These are phyloP conservation scores for Isichthys henryi DNA, from an alignment of 2,113 vertebrate species.

Conservation along the genomic window DNA sequence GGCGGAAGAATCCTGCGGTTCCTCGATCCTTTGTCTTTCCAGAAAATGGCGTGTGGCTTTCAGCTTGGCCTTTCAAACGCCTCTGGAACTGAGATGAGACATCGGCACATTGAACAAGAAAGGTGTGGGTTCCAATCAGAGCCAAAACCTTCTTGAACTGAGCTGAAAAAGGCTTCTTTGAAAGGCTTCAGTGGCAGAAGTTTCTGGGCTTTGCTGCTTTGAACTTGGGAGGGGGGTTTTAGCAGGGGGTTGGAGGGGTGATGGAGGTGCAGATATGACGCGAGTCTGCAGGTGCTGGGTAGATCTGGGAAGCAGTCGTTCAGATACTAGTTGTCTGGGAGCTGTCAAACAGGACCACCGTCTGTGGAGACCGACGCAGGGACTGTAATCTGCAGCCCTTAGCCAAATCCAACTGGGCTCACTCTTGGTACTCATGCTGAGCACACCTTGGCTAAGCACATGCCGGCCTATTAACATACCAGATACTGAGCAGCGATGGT, in stretches of 20 bases:
- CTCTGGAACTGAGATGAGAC: background rate
- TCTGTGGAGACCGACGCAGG: background rate
- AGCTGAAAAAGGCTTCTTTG: background rate
- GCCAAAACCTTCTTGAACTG: background rate
- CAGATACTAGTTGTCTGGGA: background rate
- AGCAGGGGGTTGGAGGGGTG: background rate
- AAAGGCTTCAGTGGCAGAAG: background rate
- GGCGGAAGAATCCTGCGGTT: background rate
- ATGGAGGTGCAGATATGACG: background rate
- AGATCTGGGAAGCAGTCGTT: background rate
- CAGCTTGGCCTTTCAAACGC: background rate
- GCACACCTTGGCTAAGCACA: background rate
- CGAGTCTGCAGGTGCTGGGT: background rate
- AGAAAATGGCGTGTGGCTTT: background rate
- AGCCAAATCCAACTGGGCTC: background rate
- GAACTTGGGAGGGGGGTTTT: background rate
- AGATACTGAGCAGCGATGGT: background rate
- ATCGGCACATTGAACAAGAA: background rate
- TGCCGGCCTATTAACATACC: background rate
- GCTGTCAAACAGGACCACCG: background rate
- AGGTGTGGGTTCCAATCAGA: background rate
- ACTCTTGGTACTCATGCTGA: background rate
- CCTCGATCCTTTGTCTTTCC: background rate
- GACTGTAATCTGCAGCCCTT: background rate
- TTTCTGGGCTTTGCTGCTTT: constrained; percentile 1